Base-by-base conservation (phyloP, 2,888 invertebrate species). In the Drosophila trichaetosa region DNA sequence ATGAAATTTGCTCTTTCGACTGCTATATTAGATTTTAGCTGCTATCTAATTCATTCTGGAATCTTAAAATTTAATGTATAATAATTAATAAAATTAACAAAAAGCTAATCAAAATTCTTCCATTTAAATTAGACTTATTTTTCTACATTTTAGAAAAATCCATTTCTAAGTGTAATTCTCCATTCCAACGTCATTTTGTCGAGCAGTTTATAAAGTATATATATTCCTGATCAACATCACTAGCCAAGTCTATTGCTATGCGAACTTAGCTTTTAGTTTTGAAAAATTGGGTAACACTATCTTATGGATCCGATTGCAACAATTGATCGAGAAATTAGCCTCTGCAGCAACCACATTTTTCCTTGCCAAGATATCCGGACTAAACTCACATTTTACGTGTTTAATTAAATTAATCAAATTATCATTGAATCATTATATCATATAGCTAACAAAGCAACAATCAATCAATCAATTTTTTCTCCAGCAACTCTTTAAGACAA, bases 151-250 rank as follows among this genome's bases (percentile, higher is more conserved):
- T 7, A 13, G 13, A 13, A 13, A 13, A 21, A 11, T 5, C 10
- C 5, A 46, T 21, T 13, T 46, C 13, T 21, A 1, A 42, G 13
- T 42, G 1, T 1, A 11, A 5, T n/a, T 42, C 21, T 42, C 11
- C 2, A 13, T 21, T 21, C 4, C 7, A 16, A 0, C 0, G 13
- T 21, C 0, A 16, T 21, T 46, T 21, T 16, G 46, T n/a, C 0
- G 18, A 4, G 38, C 18, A 8, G 8, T 8, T 38, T 8, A 24
- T 24, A 24, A 24, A 24, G 24, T 24, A 24, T 24, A 24, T 21
- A 42, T 21, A 11, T 42, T 42, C 0, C 0, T 42, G 5, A 40
- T n/a, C 40, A 21, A 40, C 4, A n/a, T 40, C 11, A 0, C n/a
- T 11, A n/a, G 0, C n/a, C 40, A n/a, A 40, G 10, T n/a, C 0